Percentiles rank a stretch among this genome's conserved stretches.
Evolutionary conservation across 1,140 invertebrate species (phyloP).

Genomic region (Caenorhabditis latens): DNA sequence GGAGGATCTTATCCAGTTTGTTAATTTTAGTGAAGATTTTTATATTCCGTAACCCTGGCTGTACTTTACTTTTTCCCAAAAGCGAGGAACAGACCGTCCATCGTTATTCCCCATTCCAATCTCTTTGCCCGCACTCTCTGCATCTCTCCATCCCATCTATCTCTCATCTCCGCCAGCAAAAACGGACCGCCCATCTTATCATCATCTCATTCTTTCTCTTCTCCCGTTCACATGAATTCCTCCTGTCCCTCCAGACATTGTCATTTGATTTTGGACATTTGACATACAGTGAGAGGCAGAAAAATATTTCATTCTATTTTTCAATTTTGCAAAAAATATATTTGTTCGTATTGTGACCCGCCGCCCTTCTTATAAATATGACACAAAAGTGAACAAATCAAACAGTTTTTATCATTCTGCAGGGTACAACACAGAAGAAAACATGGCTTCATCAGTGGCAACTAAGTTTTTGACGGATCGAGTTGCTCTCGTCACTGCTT

Average conservation of each 20-base stretch:
- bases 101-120: not conserved
- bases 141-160: not conserved
- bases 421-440: not conserved
- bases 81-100: not conserved
- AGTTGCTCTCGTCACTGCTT: conserved; percentile 73
- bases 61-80: not conserved
- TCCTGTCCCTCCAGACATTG: not conserved
- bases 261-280: conserved; percentile 12
- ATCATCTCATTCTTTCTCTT: not conserved
- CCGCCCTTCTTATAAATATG: conserved; percentile 13
- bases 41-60: too few relatives aligned
- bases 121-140: not conserved
- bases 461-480: conserved; percentile 72
- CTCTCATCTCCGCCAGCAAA: not conserved
- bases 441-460: conserved; percentile 51
- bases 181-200: conserved; percentile 50
- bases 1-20: too few relatives aligned
- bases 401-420: not conserved
- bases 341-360: not conserved
- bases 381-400: not conserved
- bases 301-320: not conserved
- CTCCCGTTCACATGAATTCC: conserved; percentile 37
- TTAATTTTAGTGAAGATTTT: too few relatives aligned
- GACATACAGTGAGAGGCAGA: not conserved
- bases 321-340: conserved; percentile 2